Base-by-base conservation (phyloP, 2,797 vertebrate genomes). In the Pseudochaenichthys georgianus region DNA sequence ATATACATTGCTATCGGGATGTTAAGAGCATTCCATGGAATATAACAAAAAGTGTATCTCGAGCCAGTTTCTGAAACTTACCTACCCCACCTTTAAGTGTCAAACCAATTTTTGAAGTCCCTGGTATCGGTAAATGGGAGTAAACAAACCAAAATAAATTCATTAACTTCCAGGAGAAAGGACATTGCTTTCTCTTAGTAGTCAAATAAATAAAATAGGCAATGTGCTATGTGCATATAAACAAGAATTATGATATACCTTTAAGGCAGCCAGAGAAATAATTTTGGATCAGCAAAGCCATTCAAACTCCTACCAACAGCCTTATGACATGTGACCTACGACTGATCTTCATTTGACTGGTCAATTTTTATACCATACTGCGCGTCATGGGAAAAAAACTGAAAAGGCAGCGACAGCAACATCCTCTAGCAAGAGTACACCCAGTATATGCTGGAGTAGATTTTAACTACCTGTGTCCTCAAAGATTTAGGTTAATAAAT, bases 401-500 rank as follows among this genome's bases (percentile, higher is more conserved):
- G 28, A 8, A 58, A 51, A 21, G 21, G 21, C 21, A 21, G 21
- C 21, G 2, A 21, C 21, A 21, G 21, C 21, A 21, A 21, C 21
- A 21, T 21, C 21, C 21, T 21, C 21, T 21, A 21, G 21, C 21
- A 21, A 21, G 21, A 21, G 21, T 21, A 21, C 21, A 21, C 21
- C 21, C 21, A 21, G 21, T 21, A 21, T 21, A 21, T 21, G 21
- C 21, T 21, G 21, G 21, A 21, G 21, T 21, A 21, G 21, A 21
- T 21, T 21, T 21, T 21, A 21, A 21, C 21, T 21, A 21, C 21
- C 21, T 21, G 21, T 21, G 21, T 2, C 21, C 21, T 21, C 21
- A 21, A 21, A 70, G 34, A 74, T 69, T 77, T 58, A 23, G 68
- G 13, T 51, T 62, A 68, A 79, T 83, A 67, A 85, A 86, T 78